These are phyloP conservation scores for Lampris incognitus DNA, from an alignment of 2,113 vertebrate genomes.

Conservation along the genomic window DNA sequence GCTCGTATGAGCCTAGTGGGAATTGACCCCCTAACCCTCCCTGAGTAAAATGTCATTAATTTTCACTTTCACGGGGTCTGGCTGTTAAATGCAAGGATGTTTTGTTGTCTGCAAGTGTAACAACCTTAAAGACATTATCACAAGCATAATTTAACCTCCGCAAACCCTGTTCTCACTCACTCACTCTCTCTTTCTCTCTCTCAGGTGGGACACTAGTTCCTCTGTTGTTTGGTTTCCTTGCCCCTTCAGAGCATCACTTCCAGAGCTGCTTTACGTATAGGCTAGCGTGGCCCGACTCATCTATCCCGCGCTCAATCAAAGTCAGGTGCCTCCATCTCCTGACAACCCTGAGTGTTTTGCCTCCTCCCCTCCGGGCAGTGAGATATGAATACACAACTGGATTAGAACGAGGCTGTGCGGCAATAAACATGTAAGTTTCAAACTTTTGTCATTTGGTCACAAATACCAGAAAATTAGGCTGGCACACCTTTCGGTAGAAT, in stretches of 20 bases:
- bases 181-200: neutral
- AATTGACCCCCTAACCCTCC: too few relatives aligned
- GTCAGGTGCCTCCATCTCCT: neutral
- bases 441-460: neutral
- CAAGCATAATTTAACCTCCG: neutral
- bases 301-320: neutral
- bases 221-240: constrained; percentile 51
- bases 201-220: constrained; percentile 49
- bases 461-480: neutral
- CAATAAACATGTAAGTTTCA: constrained; percentile 71
- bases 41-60: too few relatives aligned
- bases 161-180: neutral
- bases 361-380: constrained; percentile 38
- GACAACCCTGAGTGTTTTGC: constrained; percentile 25
- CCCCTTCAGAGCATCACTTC: constrained; percentile 11
- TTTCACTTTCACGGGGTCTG: too few relatives aligned
- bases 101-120: too few relatives aligned
- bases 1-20: too few relatives aligned
- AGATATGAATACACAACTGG: constrained; percentile 64
- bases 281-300: neutral
- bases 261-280: neutral
- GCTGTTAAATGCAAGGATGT: too few relatives aligned
- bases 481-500: too few relatives aligned
- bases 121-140: too few relatives aligned
- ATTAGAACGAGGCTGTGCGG: constrained; percentile 60